A percentile compares a stretch with the other conserved stretches of the same genome.
phyloP scores from a whole-genome alignment of 2,113 vertebrate genomes.

The Pterocles gutturalis region DNA sequence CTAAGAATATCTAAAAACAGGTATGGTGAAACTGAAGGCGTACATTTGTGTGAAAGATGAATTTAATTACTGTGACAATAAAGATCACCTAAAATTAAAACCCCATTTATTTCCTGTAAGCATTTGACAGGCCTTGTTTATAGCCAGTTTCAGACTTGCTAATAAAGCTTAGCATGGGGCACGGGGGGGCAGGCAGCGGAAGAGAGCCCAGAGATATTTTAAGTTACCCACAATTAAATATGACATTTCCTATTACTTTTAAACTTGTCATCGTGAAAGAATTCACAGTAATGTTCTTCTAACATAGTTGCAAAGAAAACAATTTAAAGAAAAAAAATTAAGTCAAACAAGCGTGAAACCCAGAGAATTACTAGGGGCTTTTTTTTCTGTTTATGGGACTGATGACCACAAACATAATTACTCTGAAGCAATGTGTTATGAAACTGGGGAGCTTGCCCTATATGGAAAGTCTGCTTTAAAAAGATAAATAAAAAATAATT shows the following conservation, averaged over 20 bases:
- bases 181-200: no score
- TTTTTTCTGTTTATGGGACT: neutral
- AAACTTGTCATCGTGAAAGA: neutral
- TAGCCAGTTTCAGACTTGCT: neutral
- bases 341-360: neutral
- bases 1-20: neutral
- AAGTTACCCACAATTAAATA: neutral
- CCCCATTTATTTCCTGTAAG: neutral
- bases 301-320: neutral
- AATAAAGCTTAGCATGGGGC: neutral
- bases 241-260: neutral
- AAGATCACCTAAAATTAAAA: neutral
- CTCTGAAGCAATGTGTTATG: neutral
- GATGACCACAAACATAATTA: neutral
- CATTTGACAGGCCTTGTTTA: neutral
- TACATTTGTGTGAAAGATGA: neutral
- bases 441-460: neutral
- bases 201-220: neutral
- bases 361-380: neutral
- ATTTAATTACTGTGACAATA: neutral
- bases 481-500: neutral
- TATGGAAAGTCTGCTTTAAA: constrained; percentile 16
- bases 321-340: neutral
- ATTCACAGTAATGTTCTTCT: neutral
- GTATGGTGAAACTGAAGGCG: neutral